These are phyloP conservation scores for Parnassius smintheus DNA, from an alignment of 2,888 invertebrate species.

Conservation along the genomic window DNA sequence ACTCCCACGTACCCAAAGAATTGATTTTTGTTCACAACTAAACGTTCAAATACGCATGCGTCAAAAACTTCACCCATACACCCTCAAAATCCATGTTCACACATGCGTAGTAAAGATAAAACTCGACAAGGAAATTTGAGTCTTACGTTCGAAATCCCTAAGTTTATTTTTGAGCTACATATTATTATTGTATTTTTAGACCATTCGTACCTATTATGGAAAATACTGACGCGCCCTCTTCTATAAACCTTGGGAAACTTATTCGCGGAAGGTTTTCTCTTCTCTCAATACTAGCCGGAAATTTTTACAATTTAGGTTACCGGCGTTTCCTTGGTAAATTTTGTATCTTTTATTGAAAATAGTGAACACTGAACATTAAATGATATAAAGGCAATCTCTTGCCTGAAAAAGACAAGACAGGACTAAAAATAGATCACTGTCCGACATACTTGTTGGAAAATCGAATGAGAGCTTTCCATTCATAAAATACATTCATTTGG, in stretches of 20 bases:
- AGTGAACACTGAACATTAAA: conserved; percentile 34
- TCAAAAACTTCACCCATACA: conserved; percentile 57
- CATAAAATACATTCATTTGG: conserved; percentile 71
- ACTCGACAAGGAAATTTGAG: conserved; percentile 33
- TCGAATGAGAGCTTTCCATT: conserved; percentile 63
- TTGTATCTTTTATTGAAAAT: conserved; percentile 37
- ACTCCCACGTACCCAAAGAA: conserved; percentile 71
- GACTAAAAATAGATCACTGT: conserved; percentile 63
- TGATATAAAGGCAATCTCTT: conserved; percentile 30
- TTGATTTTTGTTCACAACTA: conserved; percentile 74
- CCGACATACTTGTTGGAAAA: conserved; percentile 54
- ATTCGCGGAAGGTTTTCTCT: conserved; percentile 68
- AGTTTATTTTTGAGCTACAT: conserved; percentile 29
- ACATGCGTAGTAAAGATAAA: conserved; percentile 40
- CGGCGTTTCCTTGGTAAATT: conserved; percentile 33
- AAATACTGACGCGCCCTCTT: conserved; percentile 73
- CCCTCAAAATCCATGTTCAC: conserved; percentile 41
- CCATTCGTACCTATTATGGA: conserved; percentile 65
- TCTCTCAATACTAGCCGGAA: conserved; percentile 63
- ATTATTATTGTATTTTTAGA: conserved; percentile 69
- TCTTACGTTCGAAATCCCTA: conserved; percentile 31
- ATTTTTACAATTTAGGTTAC: conserved; percentile 54
- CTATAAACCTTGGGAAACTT: conserved; percentile 72
- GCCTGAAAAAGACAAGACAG: conserved; percentile 38
- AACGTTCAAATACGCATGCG: conserved; percentile 63